A percentile compares a stretch with the other conserved stretches of the same genome.
Evolutionary conservation across 2,888 invertebrate genomes (phyloP).

Genomic region (Agrenia bidenticulata): DNA sequence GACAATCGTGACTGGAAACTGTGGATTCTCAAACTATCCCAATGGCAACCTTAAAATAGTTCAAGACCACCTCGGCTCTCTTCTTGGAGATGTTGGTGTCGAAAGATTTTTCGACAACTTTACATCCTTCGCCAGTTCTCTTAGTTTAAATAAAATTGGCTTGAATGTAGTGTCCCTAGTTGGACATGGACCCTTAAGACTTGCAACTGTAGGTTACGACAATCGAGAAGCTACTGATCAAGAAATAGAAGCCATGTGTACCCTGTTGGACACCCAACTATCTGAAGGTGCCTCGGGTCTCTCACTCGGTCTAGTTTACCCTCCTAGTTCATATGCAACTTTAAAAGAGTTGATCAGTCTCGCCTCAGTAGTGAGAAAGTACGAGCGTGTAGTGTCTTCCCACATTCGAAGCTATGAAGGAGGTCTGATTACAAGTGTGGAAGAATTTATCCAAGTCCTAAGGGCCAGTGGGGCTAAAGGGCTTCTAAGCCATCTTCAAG

Average conservation of each 20-base stretch:
- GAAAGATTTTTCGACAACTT: conserved; percentile 39
- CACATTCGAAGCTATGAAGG: conserved; percentile 50
- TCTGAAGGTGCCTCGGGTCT: conserved; percentile 43
- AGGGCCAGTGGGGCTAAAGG: conserved; percentile 41
- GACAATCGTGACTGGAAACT: conserved; percentile 48
- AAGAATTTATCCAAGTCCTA: conserved; percentile 44
- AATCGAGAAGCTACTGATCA: conserved; percentile 43
- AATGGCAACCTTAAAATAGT: conserved; percentile 37
- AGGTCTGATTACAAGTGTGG: conserved; percentile 39
- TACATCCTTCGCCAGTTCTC: conserved; percentile 14
- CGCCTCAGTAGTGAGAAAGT: conserved; percentile 37
- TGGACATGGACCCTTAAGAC: conserved; percentile 49
- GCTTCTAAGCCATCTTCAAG: conserved; percentile 48
- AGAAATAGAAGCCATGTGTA: conserved; percentile 43
- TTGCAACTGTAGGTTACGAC: conserved; percentile 48
- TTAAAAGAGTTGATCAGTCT: conserved; percentile 37
- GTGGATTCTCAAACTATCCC: conserved; percentile 50
- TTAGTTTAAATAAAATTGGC: conserved; percentile 25
- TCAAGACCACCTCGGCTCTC: conserved; percentile 38
- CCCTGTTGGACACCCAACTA: conserved; percentile 36
- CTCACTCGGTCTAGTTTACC: conserved; percentile 46
- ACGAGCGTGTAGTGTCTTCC: conserved; percentile 39
- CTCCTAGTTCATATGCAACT: conserved; percentile 48
- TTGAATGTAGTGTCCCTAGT: conserved; percentile 45
- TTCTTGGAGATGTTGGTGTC: conserved; percentile 36